Evolutionary conservation across 2,888 invertebrate genomes (phyloP).

Genomic region (Tenthredo distinguenda): DNA sequence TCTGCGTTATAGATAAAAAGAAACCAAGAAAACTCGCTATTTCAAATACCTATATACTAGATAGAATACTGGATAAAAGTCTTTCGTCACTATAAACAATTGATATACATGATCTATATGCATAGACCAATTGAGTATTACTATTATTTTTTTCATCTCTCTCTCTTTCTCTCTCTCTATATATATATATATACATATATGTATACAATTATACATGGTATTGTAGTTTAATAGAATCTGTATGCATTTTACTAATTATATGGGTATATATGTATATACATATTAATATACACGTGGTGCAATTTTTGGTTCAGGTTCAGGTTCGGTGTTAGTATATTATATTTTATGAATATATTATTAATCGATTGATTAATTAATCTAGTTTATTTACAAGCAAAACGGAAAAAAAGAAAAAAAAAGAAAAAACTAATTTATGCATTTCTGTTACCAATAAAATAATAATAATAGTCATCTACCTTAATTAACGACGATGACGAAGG

Average conservation of each 20-base stretch:
- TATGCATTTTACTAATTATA: too few relatives aligned
- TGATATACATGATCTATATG: neutral
- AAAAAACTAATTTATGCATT: neutral
- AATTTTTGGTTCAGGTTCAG: neutral
- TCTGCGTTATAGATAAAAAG: neutral
- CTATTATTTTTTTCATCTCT: neutral
- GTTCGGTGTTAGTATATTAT: neutral
- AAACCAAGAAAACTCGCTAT: neutral
- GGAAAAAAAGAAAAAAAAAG: neutral
- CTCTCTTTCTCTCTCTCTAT: neutral
- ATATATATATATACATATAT: too few relatives aligned
- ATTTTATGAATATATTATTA: neutral
- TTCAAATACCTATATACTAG: neutral
- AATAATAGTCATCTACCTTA: neutral
- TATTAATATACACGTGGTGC: neutral
- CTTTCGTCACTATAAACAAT: neutral
- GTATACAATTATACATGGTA: too few relatives aligned
- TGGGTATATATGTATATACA: too few relatives aligned
- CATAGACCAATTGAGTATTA: neutral
- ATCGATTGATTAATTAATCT: neutral
- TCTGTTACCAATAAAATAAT: neutral
- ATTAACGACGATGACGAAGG: neutral
- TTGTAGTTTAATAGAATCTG: too few relatives aligned
- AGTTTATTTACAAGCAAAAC: neutral
- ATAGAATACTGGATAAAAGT: neutral